phyloP scores from a whole-genome alignment of 2,797 vertebrate genomes.

The Characodon lateralis region DNA sequence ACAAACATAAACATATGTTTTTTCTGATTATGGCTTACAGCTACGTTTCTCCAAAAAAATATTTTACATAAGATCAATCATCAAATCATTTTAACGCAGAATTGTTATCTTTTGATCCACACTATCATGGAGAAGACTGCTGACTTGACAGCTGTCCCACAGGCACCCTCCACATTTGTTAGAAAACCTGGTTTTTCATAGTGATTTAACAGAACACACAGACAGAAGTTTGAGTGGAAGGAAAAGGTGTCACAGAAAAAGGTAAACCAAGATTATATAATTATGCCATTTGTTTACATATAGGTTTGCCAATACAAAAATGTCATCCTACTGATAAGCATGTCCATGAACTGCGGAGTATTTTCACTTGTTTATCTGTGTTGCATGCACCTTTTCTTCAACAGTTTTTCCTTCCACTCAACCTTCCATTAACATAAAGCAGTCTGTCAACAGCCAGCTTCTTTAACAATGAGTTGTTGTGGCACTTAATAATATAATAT shows the following conservation, averaged over 20 bases:
- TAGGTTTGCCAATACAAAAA: background rate
- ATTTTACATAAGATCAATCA: no score
- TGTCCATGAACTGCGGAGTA: background rate
- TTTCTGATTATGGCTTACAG: no score
- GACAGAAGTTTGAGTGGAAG: background rate
- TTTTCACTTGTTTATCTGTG: background rate
- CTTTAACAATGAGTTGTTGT: background rate
- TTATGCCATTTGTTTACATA: background rate
- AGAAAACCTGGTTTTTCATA: background rate
- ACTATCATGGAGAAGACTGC: no score
- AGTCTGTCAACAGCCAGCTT: background rate
- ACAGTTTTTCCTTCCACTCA: background rate
- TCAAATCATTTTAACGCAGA: no score
- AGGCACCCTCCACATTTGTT: no score
- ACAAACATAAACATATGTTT: background rate
- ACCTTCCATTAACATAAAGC: background rate
- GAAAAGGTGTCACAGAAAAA: background rate
- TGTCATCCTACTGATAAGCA: background rate
- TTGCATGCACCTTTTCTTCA: no score
- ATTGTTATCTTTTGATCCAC: background rate
- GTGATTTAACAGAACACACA: background rate
- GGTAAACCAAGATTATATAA: background rate
- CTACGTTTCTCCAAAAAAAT: no score
- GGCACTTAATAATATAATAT: background rate
- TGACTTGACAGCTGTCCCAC: no score